Evolutionary conservation across 2,888 invertebrate species (phyloP).

Genomic region (Nudaria mundana): DNA sequence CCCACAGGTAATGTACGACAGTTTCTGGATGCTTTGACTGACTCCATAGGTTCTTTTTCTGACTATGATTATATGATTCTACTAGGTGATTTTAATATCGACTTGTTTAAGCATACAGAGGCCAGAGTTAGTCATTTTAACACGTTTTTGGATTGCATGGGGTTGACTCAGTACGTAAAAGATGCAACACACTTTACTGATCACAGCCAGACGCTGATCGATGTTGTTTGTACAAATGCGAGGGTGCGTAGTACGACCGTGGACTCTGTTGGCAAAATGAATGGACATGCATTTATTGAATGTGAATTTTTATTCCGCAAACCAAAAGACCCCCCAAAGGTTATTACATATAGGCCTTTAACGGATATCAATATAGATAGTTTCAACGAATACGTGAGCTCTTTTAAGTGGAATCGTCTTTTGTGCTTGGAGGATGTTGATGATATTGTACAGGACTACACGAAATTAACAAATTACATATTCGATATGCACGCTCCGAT

Average conservation of each 20-base stretch:
- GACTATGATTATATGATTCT: background rate
- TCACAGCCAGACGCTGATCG: background rate
- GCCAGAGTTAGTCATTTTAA: background rate
- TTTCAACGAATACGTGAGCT: background rate
- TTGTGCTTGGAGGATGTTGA: background rate
- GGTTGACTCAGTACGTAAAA: background rate
- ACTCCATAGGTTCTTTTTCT: background rate
- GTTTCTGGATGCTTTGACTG: background rate
- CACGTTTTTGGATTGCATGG: background rate
- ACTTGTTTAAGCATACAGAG: background rate
- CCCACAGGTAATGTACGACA: background rate
- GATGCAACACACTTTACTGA: background rate
- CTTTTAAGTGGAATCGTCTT: background rate
- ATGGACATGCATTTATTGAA: constrained; percentile 1
- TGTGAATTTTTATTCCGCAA: constrained; percentile 1
- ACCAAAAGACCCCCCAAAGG: background rate
- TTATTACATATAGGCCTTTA: constrained; percentile 1
- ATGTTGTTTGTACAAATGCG: constrained; percentile 5
- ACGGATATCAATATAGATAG: background rate
- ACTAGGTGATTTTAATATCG: constrained; percentile 1
- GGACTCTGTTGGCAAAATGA: background rate
- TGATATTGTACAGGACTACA: constrained; percentile 1
- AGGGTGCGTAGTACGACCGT: background rate
- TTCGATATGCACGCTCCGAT: constrained; percentile 6
- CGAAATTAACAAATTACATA: background rate